Conservation (phyloP, 2,888 invertebrate genomes). For the Conomelus anceps region DNA sequence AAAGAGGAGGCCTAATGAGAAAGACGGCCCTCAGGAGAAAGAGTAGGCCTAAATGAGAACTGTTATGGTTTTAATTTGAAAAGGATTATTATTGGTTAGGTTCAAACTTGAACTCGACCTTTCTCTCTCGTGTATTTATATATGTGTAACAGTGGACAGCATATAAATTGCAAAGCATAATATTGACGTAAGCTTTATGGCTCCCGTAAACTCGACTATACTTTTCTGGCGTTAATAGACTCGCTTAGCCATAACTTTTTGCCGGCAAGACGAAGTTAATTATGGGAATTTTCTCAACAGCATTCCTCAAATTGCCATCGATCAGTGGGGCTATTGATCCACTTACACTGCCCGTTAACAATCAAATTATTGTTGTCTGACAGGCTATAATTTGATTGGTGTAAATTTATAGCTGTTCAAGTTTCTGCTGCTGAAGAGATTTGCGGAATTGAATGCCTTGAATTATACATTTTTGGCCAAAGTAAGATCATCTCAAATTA, state of each 20-base stretch:
- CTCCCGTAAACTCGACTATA: not conserved
- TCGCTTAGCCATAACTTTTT: not conserved
- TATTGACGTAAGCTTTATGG: not conserved
- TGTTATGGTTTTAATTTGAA: not conserved
- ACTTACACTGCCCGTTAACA: no score
- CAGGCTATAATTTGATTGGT: not conserved
- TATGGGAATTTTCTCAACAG: not conserved
- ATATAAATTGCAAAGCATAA: not conserved
- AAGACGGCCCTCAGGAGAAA: not conserved
- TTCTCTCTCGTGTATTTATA: not conserved
- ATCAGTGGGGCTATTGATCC: not conserved
- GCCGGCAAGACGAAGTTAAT: not conserved
- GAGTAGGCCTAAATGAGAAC: not conserved
- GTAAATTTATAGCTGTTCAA: not conserved
- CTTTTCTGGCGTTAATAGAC: not conserved
- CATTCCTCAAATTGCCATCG: not conserved
- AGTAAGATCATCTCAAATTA: no score
- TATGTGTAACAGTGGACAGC: not conserved
- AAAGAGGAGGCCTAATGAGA: not conserved
- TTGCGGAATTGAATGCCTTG: no score
- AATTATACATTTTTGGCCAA: no score
- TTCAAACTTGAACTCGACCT: not conserved
- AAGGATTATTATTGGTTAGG: not conserved
- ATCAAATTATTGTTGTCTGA: not conserved
- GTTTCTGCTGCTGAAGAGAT: not conserved